Conservation (phyloP, 2,888 invertebrate genomes). For the Dinocampus coccinellae region DNA sequence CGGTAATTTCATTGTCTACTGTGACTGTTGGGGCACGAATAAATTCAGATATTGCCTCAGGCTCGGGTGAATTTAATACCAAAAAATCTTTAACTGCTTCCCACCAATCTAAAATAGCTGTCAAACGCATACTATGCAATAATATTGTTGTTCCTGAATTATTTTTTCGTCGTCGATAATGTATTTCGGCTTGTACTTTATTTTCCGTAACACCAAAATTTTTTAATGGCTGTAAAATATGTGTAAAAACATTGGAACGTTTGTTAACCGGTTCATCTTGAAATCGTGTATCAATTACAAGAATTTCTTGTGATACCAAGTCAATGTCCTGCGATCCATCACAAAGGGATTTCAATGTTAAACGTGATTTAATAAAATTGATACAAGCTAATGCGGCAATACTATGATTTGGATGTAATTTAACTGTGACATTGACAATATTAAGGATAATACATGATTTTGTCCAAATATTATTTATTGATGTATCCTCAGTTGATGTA, state of each 20-base stretch:
- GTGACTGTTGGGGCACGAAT: conserved; percentile 36
- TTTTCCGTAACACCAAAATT: conserved; percentile 69
- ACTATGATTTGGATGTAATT: conserved; percentile 75
- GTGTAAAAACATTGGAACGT: conserved; percentile 87
- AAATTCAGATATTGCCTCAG: conserved; percentile 55
- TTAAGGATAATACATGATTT: conserved; percentile 85
- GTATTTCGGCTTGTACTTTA: conserved; percentile 81
- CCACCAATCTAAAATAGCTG: conserved; percentile 96
- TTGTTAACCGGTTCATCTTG: conserved; percentile 77
- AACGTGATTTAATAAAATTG: conserved; percentile 90
- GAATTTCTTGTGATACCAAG: conserved; percentile 91
- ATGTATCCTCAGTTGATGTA: conserved; percentile 38
- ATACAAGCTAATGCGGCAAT: conserved; percentile 82
- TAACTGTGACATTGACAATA: conserved; percentile 87
- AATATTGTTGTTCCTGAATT: conserved; percentile 87
- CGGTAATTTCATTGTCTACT: conserved; percentile 44
- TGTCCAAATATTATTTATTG: conserved; percentile 76
- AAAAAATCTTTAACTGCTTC: conserved; percentile 86
- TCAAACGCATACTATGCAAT: conserved; percentile 93
- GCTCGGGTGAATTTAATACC: conserved; percentile 69
- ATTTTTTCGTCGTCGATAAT: conserved; percentile 78
- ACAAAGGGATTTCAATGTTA: conserved; percentile 88
- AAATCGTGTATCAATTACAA: conserved; percentile 83
- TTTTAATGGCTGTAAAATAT: conserved; percentile 86
- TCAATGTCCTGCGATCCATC: conserved; percentile 93